Evolutionary conservation across 64 coral and sea anemone genomes (phyloP).

Genomic region (Montipora capricornis): DNA sequence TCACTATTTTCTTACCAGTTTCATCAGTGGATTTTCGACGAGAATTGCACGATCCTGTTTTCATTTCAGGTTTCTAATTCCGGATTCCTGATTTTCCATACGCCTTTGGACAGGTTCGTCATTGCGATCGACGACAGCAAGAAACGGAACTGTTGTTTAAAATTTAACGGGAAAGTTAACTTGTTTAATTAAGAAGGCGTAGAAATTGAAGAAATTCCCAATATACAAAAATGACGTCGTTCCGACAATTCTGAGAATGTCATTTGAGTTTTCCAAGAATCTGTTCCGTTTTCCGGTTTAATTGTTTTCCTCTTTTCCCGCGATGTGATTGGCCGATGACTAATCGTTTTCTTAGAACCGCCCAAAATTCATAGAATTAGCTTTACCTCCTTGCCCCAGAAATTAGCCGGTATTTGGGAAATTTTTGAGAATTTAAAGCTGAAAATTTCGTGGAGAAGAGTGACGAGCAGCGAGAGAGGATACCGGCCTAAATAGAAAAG

Average conservation of each 20-base stretch:
- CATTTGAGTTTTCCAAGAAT: not conserved
- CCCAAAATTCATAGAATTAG: not conserved
- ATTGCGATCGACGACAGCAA: no score
- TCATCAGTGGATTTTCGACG: no score
- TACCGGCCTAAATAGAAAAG: not conserved
- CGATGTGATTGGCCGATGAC: slow-evolving; percentile 3
- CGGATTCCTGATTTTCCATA: no score
- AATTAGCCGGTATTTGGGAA: not conserved
- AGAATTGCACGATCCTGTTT: no score
- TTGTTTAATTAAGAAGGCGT: no score
- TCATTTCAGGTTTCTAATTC: no score
- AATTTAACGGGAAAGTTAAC: no score
- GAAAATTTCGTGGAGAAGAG: not conserved
- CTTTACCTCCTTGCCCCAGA: not conserved
- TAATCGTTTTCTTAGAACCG: not conserved
- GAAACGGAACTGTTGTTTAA: no score
- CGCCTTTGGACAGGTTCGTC: no score
- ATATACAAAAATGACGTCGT: no score
- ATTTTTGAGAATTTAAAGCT: not conserved
- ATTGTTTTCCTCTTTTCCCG: not conserved
- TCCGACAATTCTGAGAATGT: not conserved
- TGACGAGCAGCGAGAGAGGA: not conserved
- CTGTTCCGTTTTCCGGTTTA: not conserved
- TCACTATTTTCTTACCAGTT: no score
- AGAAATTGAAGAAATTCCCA: no score